Evolutionary conservation across 2,888 invertebrate species (phyloP).

Genomic region (Lomographa bimaculata): DNA sequence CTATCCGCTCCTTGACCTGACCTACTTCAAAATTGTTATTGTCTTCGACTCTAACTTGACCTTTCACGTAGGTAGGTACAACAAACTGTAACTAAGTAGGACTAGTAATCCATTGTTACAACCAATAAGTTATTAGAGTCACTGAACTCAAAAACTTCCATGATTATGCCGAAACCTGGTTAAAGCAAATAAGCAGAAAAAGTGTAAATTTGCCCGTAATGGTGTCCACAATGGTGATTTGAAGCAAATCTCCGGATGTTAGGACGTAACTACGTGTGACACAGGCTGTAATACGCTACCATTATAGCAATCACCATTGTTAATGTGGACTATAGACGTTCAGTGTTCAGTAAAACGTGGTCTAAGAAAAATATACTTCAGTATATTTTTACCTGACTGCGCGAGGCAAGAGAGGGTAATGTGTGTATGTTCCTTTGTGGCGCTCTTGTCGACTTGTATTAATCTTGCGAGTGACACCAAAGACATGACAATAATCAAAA

Average conservation of each 20-base stretch:
- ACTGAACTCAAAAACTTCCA: constrained; percentile 15
- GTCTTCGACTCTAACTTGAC: background rate
- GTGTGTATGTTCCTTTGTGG: too few species aligned
- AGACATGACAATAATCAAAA: too few species aligned
- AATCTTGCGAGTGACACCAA: too few species aligned
- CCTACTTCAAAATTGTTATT: background rate
- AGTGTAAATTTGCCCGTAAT: constrained; percentile 20
- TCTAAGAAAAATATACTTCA: too few species aligned
- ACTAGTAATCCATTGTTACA: too few species aligned
- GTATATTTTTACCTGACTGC: too few species aligned
- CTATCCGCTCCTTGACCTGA: background rate
- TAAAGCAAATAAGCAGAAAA: constrained; percentile 5
- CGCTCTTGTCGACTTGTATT: too few species aligned
- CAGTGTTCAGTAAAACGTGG: constrained; percentile 1
- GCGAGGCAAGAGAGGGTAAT: too few species aligned
- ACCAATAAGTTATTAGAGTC: background rate
- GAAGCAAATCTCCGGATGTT: constrained; percentile 24
- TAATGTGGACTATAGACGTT: constrained; percentile 4
- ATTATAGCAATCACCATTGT: constrained; percentile 18
- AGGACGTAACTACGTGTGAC: constrained; percentile 7
- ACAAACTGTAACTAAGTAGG: constrained; percentile 13
- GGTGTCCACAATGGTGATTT: constrained; percentile 9
- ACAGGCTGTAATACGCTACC: constrained; percentile 10
- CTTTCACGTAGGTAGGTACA: constrained; percentile 18
- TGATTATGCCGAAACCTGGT: constrained; percentile 1